Percentiles rank a stretch among this genome's conserved stretches.
These are phyloP conservation scores for Lithobates sylvaticus DNA, from an alignment of 2,797 vertebrate genomes.

Conservation along the genomic window DNA sequence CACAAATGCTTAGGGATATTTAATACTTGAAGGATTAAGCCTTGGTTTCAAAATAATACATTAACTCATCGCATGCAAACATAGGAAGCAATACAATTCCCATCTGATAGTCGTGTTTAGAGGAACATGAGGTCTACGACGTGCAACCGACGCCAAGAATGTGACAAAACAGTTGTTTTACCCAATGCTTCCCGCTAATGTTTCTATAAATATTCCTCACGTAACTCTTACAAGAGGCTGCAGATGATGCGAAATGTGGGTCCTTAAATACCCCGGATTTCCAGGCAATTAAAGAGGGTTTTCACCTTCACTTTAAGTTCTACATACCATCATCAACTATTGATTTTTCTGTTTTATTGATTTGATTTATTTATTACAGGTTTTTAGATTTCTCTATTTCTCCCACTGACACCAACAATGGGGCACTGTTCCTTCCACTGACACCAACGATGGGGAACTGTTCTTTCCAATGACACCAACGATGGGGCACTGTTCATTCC, in stretches of 20 bases:
- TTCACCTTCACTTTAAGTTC: background rate
- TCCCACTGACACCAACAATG: no score
- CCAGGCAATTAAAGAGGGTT: background rate
- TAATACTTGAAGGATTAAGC: constrained; percentile 56
- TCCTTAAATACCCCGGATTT: constrained; percentile 2
- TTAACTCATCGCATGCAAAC: constrained; percentile 54
- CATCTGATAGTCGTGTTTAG: constrained; percentile 27
- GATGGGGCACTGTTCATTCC: no score
- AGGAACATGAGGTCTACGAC: constrained; percentile 21
- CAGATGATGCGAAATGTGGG: constrained; percentile 16
- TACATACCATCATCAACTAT: no score
- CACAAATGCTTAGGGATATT: constrained; percentile 41
- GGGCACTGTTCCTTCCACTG: no score
- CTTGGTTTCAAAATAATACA: constrained; percentile 51
- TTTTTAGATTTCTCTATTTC: no score
- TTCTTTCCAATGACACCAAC: no score
- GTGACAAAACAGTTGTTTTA: constrained; percentile 49
- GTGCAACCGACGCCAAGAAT: constrained; percentile 40
- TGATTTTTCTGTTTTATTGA: no score
- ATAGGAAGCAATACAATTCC: constrained; percentile 29
- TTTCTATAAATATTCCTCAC: constrained; percentile 44
- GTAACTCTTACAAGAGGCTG: constrained; percentile 20
- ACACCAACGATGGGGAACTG: no score
- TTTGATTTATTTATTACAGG: no score
- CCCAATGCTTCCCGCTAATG: constrained; percentile 53